Evolutionary conservation across 2,888 invertebrate species (phyloP).

Genomic region (Gymnoscelis rufifasciata): DNA sequence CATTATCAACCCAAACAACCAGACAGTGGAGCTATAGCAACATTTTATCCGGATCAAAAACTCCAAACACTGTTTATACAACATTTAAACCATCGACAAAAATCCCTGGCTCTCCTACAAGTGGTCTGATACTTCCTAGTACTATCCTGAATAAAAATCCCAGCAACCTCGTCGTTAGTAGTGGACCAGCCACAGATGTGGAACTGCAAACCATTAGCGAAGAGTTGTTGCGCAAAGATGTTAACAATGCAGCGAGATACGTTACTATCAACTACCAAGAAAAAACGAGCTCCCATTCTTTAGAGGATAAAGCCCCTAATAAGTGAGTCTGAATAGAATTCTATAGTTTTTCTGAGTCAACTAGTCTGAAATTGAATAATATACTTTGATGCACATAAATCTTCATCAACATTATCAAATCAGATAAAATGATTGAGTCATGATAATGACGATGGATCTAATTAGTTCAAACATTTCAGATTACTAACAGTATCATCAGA

Average conservation of each 20-base stretch:
- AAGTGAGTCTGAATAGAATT: constrained; percentile 79
- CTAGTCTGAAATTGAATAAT: no score
- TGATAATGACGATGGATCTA: no score
- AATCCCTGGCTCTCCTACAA: constrained; percentile 26
- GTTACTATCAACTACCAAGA: constrained; percentile 87
- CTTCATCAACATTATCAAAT: neutral
- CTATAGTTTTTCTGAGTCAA: no score
- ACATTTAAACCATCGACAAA: constrained; percentile 38
- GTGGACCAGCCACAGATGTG: constrained; percentile 70
- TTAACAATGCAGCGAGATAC: constrained; percentile 84
- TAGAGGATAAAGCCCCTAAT: constrained; percentile 84
- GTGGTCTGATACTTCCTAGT: constrained; percentile 58
- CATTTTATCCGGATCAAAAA: constrained; percentile 50
- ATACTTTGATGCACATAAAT: no score
- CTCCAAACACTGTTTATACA: constrained; percentile 31
- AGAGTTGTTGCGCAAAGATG: constrained; percentile 84
- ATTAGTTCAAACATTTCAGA: constrained; percentile 61
- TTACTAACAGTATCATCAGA: constrained; percentile 82
- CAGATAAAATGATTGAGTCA: no score
- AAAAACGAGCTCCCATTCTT: constrained; percentile 83
- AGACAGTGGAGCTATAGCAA: constrained; percentile 60
- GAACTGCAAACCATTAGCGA: constrained; percentile 85
- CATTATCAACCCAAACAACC: constrained; percentile 33
- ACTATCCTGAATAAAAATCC: constrained; percentile 62
- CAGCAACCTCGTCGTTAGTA: constrained; percentile 39